Conservation (phyloP, 2,113 vertebrate genomes). For the Brevimyrus niger region DNA sequence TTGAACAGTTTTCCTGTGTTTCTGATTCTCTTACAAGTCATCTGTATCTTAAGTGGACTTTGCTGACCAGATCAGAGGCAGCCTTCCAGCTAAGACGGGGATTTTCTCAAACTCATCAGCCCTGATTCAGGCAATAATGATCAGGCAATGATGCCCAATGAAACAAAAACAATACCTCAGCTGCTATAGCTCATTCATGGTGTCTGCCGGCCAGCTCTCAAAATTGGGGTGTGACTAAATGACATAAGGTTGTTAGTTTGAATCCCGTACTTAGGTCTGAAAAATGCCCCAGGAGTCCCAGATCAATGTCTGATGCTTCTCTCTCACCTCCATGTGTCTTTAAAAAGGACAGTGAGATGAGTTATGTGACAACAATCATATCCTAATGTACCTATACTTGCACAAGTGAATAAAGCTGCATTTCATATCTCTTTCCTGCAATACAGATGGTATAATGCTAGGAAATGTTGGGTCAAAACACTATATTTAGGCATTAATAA, state of each 20-base stretch:
- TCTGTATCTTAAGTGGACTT: neutral
- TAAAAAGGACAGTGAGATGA: neutral
- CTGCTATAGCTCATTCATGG: neutral
- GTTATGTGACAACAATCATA: neutral
- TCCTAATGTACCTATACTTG: neutral
- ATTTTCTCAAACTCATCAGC: neutral
- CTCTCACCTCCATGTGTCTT: neutral
- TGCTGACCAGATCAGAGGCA: neutral
- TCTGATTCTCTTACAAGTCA: neutral
- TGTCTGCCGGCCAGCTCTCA: neutral
- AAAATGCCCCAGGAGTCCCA: neutral
- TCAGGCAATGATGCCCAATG: neutral
- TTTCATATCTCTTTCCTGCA: neutral
- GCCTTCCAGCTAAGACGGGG: neutral
- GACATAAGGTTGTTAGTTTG: neutral
- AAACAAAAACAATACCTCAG: neutral
- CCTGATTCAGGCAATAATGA: neutral
- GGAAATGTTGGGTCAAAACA: neutral
- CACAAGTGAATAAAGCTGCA: neutral
- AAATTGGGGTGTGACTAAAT: neutral
- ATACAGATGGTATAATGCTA: neutral
- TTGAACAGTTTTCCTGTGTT: slow-evolving; percentile 29
- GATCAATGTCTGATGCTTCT: neutral
- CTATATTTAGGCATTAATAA: neutral
- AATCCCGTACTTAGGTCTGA: neutral